Base-by-base conservation (phyloP, 2,888 invertebrate species). In the Spilosoma lubricipeda region DNA sequence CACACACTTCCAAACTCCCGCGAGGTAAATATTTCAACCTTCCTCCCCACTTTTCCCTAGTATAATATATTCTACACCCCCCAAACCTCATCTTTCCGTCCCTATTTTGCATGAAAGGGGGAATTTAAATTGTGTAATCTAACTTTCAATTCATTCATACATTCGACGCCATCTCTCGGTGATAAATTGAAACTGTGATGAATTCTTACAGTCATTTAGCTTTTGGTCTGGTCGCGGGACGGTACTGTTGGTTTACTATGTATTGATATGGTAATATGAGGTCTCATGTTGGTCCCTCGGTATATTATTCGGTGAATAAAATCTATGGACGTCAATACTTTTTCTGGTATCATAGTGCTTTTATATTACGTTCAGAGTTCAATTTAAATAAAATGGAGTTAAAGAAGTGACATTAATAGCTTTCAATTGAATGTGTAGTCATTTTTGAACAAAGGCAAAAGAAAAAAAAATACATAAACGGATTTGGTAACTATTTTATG, bases 131-230 rank as follows among this genome's bases (percentile, higher is more conserved):
- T 95, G 94, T 95, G 94, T 95, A 95, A 95, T 95, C 95, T 95
- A 95, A 95, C 95, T 95, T 95, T 95, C 94, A 95, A 95, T 95
- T 95, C 95, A 95, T 95, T 95, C 95, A 95, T 95, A 95, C 95
- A 95, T 93, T 94, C 94, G 93, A 85, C 94, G 95, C 94, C 95
- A 95, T 95, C 95, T 95, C 92, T 92, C 85, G 92, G 93, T 93
- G 93, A 94, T 95, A 94, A 95, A 95, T 95, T 95, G 94, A 94
- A 95, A 95, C 93, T 93, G 89, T 88, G 90, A 92, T 92, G 89
- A 89, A 91, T 93, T 93, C 91, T 93, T 91, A 91, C 90, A 90
- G 90, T 91, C 93, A 92, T 93, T 94, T 94, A 91, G 89, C 85
- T 89, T 90, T 89, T 80, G 86, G 87, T 76, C 86, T 76, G 72